Conservation (phyloP, 2,888 invertebrate species). For the Ichneumoninae sp. region DNA sequence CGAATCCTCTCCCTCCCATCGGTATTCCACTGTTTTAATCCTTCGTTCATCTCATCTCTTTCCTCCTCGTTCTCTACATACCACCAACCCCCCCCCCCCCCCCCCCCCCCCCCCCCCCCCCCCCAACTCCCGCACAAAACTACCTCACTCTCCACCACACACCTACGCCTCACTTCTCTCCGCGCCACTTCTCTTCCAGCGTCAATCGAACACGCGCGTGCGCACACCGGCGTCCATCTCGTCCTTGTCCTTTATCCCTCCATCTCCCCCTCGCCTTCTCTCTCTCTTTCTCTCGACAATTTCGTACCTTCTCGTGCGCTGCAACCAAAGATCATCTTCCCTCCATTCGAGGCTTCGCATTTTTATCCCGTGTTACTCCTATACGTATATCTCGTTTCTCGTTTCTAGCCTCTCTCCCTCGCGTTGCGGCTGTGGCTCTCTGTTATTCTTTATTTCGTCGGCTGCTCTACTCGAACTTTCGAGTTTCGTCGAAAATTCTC, state of each 20-base stretch:
- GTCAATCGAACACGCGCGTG: constrained; percentile 51
- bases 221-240: background rate
- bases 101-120: background rate
- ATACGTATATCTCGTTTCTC: constrained; percentile 24
- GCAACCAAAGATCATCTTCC: constrained; percentile 58
- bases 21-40: constrained; percentile 15
- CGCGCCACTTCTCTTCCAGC: background rate
- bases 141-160: too few relatives aligned
- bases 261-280: background rate
- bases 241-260: constrained; percentile 31
- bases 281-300: constrained; percentile 10
- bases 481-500: constrained; percentile 70
- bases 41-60: background rate
- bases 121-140: constrained; percentile 32
- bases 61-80: constrained; percentile 14
- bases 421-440: constrained; percentile 26
- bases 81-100: too few relatives aligned
- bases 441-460: constrained; percentile 22
- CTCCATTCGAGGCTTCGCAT: constrained; percentile 61
- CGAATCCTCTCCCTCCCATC: constrained; percentile 2
- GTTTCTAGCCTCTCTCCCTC: constrained; percentile 44
- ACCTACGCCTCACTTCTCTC: constrained; percentile 35
- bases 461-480: constrained; percentile 58
- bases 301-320: constrained; percentile 36
- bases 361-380: constrained; percentile 49